These are phyloP conservation scores for Xenus cinereus DNA, from an alignment of 2,113 vertebrate genomes.

Conservation along the genomic window DNA sequence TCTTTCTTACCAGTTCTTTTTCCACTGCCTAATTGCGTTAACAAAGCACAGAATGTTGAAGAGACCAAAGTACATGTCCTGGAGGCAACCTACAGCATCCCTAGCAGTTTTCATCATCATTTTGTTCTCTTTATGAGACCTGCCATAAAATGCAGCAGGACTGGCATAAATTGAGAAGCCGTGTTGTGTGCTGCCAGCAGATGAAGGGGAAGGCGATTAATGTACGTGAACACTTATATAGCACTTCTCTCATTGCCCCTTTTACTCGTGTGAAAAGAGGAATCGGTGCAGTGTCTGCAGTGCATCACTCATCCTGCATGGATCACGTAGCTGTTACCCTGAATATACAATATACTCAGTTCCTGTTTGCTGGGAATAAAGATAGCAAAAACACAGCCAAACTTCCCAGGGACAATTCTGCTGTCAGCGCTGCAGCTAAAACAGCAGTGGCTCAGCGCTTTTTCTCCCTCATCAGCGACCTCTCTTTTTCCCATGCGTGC, in stretches of 20 bases:
- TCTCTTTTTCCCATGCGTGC: conserved; percentile 1
- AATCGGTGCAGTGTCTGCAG: background rate
- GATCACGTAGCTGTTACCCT: background rate
- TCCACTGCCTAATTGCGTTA: background rate
- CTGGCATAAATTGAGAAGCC: background rate
- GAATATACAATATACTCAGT: background rate
- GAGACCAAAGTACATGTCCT: background rate
- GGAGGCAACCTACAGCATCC: background rate
- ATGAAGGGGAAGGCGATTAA: background rate
- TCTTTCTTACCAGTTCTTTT: background rate
- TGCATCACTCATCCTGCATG: background rate
- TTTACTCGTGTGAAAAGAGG: background rate
- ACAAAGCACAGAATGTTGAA: background rate
- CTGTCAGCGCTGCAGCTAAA: conserved; percentile 48
- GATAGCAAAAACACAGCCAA: conserved; percentile 52
- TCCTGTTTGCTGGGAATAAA: conserved; percentile 49
- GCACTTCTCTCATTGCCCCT: background rate
- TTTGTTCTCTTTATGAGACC: background rate
- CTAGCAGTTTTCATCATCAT: background rate
- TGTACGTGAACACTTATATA: background rate
- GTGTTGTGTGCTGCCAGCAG: background rate
- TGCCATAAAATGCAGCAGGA: background rate
- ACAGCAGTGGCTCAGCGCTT: conserved; percentile 38
- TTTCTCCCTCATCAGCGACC: background rate
- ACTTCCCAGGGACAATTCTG: conserved; percentile 47